These are phyloP conservation scores for Lithosia quadra DNA, from an alignment of 2,888 invertebrate species.

Conservation along the genomic window DNA sequence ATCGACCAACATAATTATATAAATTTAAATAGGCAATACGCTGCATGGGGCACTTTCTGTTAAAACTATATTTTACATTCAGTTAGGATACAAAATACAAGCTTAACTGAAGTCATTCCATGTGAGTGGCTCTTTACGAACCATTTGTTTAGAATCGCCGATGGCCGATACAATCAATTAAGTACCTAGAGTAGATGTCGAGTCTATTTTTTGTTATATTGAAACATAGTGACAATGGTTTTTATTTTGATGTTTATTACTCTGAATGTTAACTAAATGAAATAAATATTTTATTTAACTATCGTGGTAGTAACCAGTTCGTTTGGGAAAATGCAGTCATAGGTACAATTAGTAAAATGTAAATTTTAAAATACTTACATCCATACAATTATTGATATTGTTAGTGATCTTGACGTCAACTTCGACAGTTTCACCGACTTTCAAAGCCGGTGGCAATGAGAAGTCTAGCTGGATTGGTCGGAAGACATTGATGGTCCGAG, in stretches of 20 bases:
- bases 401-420: slow-evolving; percentile 90
- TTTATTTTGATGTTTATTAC: no score
- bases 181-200: slow-evolving; percentile 13
- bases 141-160: slow-evolving; percentile 33
- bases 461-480: slow-evolving; percentile 89
- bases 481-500: slow-evolving; percentile 88
- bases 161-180: slow-evolving; percentile 26
- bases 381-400: slow-evolving; percentile 90
- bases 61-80: background rate
- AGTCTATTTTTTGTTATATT: background rate
- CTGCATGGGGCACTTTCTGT: background rate
- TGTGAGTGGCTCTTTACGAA: slow-evolving; percentile 34
- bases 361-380: slow-evolving; percentile 82
- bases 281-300: background rate
- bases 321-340: background rate
- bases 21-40: background rate
- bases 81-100: background rate
- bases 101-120: slow-evolving; percentile 37
- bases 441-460: slow-evolving; percentile 86
- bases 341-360: background rate
- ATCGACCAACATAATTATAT: no score
- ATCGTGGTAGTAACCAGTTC: background rate
- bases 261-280: background rate
- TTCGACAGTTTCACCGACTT: slow-evolving; percentile 89
- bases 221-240: background rate